Base-by-base conservation (phyloP, 1,140 invertebrate species). In the Ctenoplectra terminalis region DNA sequence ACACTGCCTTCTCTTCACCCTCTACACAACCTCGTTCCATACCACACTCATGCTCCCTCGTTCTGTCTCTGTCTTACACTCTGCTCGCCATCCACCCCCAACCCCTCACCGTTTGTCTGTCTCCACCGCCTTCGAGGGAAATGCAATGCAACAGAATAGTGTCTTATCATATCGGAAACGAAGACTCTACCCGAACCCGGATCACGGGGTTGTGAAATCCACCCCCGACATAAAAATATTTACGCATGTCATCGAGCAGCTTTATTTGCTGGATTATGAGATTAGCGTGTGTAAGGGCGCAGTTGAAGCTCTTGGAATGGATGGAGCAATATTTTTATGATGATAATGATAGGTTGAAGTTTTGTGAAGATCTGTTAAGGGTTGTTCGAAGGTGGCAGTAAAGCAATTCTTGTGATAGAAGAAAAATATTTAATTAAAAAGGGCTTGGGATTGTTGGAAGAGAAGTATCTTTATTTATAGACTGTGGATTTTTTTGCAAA, bases 1-100 rank as follows among this genome's bases (percentile, higher is more conserved):
- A 93, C 92, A 90, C 88, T 90, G 63, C 71, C 84, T 82, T 81
- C 83, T 83, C 83, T 83, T 78, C 83, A 76, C 82, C 79, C 74
- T 78, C 67, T 58, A 23, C 66, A 64, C 75, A 63, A 70, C 58
- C 82, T 46, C 60, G 50, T 61, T 46, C 61, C 69, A 81, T 61
- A 61, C 82, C 78, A 73, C 79, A 69, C 72, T 63, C 58, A 69
- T 60, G 48, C 52, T 37, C 83, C 85, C 82, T 64, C 78, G 34
- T 58, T 64, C 61, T 17, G 81, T 84, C 84, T 73, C 77, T 58
- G 56, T 74, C 60, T 34, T 40, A 26, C 20, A 11, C 26, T 17
- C 50, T 77, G 1, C 67, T 9, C 43, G 69, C 15, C 76, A 61
- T n/a, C 52, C 80, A n/a, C 48, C 58, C 72, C 69, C 29, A 31